These are phyloP conservation scores for Sarcophaga subvicina DNA, from an alignment of 2,888 invertebrate genomes.

Conservation along the genomic window DNA sequence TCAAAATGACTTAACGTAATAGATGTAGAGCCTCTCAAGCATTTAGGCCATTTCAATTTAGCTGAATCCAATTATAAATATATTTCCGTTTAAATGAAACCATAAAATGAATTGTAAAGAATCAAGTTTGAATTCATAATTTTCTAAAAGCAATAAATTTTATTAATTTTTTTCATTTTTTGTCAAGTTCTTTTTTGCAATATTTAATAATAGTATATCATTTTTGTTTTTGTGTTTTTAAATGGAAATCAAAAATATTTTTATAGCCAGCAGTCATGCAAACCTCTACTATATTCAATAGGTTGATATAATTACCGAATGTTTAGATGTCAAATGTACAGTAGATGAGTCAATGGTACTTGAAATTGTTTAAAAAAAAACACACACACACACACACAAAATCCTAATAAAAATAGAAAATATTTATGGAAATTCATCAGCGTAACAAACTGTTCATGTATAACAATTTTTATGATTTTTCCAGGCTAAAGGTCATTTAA, in stretches of 20 bases:
- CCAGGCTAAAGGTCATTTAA: constrained; percentile 52
- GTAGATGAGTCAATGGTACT: constrained; percentile 42
- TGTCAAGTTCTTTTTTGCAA: neutral
- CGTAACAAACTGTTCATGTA: constrained; percentile 66
- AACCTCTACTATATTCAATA: constrained; percentile 3
- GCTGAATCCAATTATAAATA: constrained; percentile 48
- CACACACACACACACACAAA: neutral
- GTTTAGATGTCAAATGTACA: constrained; percentile 60
- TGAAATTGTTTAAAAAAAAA: constrained; percentile 43
- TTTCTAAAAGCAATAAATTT: constrained; percentile 42
- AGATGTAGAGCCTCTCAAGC: neutral
- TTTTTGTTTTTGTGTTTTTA: constrained; percentile 18
- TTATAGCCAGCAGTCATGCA: constrained; percentile 22
- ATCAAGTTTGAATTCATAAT: constrained; percentile 38
- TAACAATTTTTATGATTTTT: constrained; percentile 67
- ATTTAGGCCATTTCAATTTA: neutral
- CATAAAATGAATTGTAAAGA: neutral
- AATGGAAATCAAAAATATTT: constrained; percentile 27
- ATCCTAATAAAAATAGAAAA: constrained; percentile 6
- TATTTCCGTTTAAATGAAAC: constrained; percentile 28
- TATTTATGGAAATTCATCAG: constrained; percentile 55
- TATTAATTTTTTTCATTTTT: neutral
- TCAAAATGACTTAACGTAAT: neutral
- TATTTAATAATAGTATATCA: constrained; percentile 12
- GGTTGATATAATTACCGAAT: constrained; percentile 63